Conservation (phyloP, 2,797 vertebrate genomes). For the Galaxias olidus region DNA sequence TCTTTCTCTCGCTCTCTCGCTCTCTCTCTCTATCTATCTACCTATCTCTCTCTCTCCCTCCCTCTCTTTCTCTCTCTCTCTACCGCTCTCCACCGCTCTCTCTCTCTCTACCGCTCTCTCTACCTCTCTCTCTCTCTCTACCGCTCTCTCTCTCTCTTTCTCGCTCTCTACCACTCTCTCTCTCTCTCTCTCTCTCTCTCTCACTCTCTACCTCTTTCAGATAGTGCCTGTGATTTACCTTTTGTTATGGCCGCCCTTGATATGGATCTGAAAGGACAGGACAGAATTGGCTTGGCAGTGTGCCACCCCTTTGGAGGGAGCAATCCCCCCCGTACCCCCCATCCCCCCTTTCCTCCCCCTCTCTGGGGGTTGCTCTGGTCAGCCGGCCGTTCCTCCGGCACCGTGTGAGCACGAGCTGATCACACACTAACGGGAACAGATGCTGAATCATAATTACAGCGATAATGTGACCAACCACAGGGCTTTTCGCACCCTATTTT, state of each 20-base stretch:
- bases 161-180: not conserved
- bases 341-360: too few relatives aligned
- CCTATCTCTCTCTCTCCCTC: not conserved
- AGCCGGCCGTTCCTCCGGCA: slow-evolving; percentile 15
- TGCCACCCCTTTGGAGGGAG: slow-evolving; percentile 55
- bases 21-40: not conserved
- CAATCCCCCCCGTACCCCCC: too few relatives aligned
- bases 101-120: slow-evolving; percentile 18
- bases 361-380: slow-evolving; percentile 44
- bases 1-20: not conserved
- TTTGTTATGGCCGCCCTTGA: slow-evolving; percentile 67
- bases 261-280: slow-evolving; percentile 68
- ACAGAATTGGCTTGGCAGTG: slow-evolving; percentile 64
- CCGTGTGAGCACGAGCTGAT: slow-evolving; percentile 36
- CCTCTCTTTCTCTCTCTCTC: slow-evolving; percentile 23
- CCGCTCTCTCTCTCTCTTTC: not conserved
- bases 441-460: slow-evolving; percentile 67
- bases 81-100: not conserved
- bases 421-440: slow-evolving; percentile 61
- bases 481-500: slow-evolving; percentile 28
- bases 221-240: slow-evolving; percentile 52
- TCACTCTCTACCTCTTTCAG: slow-evolving; percentile 3
- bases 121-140: not conserved
- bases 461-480: slow-evolving; percentile 48
- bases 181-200: not conserved